phyloP scores from a whole-genome alignment of 2,113 vertebrate genomes.

The Muntiacus reevesi region DNA sequence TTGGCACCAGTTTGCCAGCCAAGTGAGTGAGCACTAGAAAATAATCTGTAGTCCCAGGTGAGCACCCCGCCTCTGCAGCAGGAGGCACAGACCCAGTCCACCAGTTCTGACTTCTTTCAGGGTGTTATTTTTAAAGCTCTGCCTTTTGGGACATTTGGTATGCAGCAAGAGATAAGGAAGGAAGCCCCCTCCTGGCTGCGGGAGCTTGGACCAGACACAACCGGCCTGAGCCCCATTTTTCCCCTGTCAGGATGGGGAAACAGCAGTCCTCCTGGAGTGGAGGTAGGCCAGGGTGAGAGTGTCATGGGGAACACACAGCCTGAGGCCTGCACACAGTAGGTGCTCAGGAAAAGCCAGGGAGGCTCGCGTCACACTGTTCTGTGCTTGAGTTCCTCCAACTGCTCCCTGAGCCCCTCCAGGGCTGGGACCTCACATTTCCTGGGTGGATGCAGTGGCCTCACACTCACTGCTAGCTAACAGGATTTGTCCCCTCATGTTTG shows the following conservation, averaged over 20 bases:
- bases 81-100: neutral
- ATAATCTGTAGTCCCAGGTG: neutral
- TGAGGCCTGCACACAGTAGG: fast-evolving
- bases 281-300: neutral
- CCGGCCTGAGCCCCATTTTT: neutral
- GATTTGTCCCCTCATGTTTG: neutral
- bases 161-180: neutral
- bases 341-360: neutral
- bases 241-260: neutral
- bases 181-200: neutral
- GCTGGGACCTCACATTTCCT: neutral
- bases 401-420: neutral
- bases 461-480: neutral
- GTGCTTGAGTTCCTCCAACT: neutral
- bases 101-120: neutral
- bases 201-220: neutral
- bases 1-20: neutral
- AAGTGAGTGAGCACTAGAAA: neutral
- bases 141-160: neutral
- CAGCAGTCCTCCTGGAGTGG: fast-evolving
- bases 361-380: neutral
- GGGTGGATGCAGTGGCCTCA: neutral
- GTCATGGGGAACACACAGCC: fast-evolving
- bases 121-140: neutral
- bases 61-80: neutral